Evolutionary conservation across 2,797 vertebrate species (phyloP), one percentile per base, ranked within the genome.

Genomic region (Phoebastria nigripes): DNA sequence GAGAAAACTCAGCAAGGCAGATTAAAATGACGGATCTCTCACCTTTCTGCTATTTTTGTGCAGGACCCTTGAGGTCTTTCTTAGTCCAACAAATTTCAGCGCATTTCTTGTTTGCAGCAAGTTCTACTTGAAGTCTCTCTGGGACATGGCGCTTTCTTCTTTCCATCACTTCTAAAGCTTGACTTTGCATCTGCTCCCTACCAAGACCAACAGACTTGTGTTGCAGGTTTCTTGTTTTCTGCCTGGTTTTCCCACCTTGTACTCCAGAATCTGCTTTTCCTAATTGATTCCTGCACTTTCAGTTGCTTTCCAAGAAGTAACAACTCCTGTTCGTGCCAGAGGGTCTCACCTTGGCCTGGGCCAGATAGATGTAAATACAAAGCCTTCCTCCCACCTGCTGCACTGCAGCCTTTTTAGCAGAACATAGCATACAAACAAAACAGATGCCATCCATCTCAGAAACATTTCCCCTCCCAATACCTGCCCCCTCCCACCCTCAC

Each of bases 1-100:
- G 24, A 82, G 78, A 6, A 55, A 59, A 37, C n/a, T 37, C 80
- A 41, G 37, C 37, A 24, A 37, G 65, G 10, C 9, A 14, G 33
- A 44, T 52, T 26, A 3, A 81, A 74, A 35, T 8, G 49, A 59
- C 29, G 67, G 33, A 42, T 59, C 41, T 39, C 29, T 86, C 65
- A 12, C n/a, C 15, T 82, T 67, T 51, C 42, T 3, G 2, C 44
- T 58, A 7, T 62, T 69, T 35, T 15, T 3, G 0, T 20, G 42
- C 54, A 39, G 70, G 44, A 29, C 33, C 74, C 58, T 87, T 9
- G 42, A 65, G 78, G 33, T 55, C 16, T 65, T 41, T 61, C 49
- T n/a, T 54, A 85, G 71, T 15, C 56, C 39, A 15, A 4, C 7
- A 21, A 26, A 67, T 74, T n/a, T 18, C 31, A 63, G 42, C 1